Evolutionary conservation across 2,888 invertebrate genomes (phyloP).

Genomic region (Rhagophthalmus giganteus): DNA sequence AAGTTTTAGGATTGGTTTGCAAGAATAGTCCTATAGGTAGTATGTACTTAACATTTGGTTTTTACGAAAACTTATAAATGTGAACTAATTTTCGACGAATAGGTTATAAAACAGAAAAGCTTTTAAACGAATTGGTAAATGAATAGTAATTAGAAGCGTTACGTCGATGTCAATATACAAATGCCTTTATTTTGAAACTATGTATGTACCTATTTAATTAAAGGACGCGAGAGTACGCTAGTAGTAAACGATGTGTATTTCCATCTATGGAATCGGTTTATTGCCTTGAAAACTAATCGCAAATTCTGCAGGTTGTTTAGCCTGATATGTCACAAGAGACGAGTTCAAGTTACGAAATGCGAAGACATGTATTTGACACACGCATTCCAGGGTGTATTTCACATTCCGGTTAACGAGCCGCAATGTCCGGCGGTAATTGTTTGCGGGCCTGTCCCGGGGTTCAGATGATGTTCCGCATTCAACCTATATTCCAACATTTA

Average conservation of each 20-base stretch:
- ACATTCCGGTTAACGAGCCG: constrained; percentile 46
- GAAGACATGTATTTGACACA: constrained; percentile 43
- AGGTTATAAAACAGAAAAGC: background rate
- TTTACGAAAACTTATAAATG: too few species aligned
- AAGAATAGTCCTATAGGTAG: too few species aligned
- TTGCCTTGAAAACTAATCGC: too few species aligned
- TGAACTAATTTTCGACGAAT: background rate
- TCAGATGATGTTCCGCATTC: constrained; percentile 6
- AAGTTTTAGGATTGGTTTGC: background rate
- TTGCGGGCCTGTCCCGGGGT: constrained; percentile 33
- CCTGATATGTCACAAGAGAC: constrained; percentile 20
- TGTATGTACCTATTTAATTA: too few species aligned
- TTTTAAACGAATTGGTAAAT: too few species aligned
- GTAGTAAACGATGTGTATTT: too few species aligned
- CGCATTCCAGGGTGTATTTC: constrained; percentile 43
- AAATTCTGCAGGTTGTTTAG: constrained; percentile 9
- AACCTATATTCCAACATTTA: constrained; percentile 2
- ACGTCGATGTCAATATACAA: too few species aligned
- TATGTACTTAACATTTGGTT: too few species aligned
- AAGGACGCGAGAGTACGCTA: too few species aligned
- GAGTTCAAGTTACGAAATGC: constrained; percentile 27
- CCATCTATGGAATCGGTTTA: constrained; percentile 17
- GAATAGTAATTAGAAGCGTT: too few species aligned
- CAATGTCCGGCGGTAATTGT: constrained; percentile 45
- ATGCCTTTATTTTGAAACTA: too few species aligned